Evolutionary conservation across 2,888 invertebrate species (phyloP).

Genomic region (Microchrysa polita): DNA sequence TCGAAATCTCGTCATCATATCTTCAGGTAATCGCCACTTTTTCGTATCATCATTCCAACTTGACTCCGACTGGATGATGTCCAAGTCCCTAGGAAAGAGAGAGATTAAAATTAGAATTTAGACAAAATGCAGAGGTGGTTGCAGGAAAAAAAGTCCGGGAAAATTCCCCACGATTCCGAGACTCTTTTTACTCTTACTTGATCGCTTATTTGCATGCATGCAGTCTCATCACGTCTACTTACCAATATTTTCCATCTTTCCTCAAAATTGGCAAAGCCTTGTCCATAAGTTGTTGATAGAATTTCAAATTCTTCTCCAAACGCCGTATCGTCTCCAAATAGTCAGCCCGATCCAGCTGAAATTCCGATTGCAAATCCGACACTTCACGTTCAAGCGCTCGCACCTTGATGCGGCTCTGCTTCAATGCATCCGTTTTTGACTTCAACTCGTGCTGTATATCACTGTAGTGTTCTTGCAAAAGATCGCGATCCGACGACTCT

Average conservation of each 20-base stretch:
- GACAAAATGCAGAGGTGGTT: too few species aligned
- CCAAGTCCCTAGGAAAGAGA: constrained; percentile 75
- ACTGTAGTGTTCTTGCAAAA: constrained; percentile 78
- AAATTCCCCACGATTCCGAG: too few species aligned
- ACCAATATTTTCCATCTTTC: constrained; percentile 79
- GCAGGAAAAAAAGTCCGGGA: too few species aligned
- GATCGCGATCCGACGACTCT: constrained; percentile 74
- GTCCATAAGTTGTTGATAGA: constrained; percentile 72
- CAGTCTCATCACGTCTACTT: constrained; percentile 52
- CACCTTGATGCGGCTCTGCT: constrained; percentile 73
- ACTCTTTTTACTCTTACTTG: too few species aligned
- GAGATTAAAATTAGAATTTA: too few species aligned
- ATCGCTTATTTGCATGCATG: too few species aligned
- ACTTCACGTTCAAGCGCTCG: constrained; percentile 77
- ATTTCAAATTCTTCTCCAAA: constrained; percentile 75
- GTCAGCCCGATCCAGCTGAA: constrained; percentile 82
- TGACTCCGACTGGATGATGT: constrained; percentile 73
- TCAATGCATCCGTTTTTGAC: constrained; percentile 73
- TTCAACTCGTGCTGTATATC: constrained; percentile 82
- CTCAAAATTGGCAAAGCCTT: constrained; percentile 75
- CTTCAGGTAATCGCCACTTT: constrained; percentile 76
- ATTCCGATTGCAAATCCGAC: constrained; percentile 80
- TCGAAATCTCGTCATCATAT: constrained; percentile 71
- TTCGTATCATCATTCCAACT: constrained; percentile 80
- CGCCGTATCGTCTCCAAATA: constrained; percentile 83